These are phyloP conservation scores for Leucania comma DNA, from an alignment of 2,888 invertebrate genomes.

Conservation along the genomic window DNA sequence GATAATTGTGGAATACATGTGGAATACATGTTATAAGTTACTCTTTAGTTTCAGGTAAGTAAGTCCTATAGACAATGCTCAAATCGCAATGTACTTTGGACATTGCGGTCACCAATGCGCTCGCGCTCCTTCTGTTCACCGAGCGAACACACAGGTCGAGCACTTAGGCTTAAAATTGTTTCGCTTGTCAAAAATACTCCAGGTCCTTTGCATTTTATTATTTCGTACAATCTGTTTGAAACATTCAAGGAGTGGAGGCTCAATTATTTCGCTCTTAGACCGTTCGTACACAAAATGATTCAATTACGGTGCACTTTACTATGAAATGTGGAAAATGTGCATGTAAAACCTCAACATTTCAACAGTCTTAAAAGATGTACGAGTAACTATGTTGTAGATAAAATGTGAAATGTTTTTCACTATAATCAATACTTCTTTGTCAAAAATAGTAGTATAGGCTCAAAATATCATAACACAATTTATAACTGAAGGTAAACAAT, in stretches of 20 bases:
- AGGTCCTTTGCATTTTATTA: not conserved
- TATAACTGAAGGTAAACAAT: not conserved
- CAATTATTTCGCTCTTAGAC: slow-evolving; percentile 40
- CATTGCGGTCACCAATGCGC: no score
- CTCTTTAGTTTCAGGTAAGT: no score
- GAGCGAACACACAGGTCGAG: no score
- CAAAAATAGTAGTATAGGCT: no score
- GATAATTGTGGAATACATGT: no score
- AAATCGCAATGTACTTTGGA: no score
- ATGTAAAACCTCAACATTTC: slow-evolving; percentile 11
- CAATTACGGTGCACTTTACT: slow-evolving; percentile 51
- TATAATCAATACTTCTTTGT: no score
- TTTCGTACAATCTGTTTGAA: slow-evolving; percentile 16
- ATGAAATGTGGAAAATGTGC: slow-evolving; percentile 26
- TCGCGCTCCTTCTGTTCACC: no score
- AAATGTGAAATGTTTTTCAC: no score
- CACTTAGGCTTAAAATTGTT: not conserved
- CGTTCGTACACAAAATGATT: slow-evolving; percentile 49
- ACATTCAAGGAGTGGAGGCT: slow-evolving; percentile 13
- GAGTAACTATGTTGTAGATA: not conserved
- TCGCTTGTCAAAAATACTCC: not conserved
- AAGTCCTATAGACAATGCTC: no score
- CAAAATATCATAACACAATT: slow-evolving; percentile 8
- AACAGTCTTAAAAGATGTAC: slow-evolving; percentile 14
- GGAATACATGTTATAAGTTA: no score